Percentiles rank a stretch among this genome's conserved stretches.
Conservation (phyloP, 2,888 invertebrate genomes). For the Tetragonisca angustula region DNA sequence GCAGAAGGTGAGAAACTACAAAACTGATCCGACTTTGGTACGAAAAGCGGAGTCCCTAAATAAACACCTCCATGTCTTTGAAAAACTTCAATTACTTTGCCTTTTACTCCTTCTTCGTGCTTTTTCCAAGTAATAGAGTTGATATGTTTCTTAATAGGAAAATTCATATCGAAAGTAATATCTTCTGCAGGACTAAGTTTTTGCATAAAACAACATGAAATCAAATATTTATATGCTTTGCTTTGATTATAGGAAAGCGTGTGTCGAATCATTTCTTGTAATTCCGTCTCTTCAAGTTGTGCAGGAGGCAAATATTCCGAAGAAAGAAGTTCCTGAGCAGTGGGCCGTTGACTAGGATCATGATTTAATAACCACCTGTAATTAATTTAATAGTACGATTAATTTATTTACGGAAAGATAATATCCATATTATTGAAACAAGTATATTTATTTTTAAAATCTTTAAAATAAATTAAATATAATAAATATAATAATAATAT, state of each 20-base stretch:
- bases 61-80: slow-evolving; percentile 92
- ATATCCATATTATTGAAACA: too few species aligned
- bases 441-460: too few species aligned
- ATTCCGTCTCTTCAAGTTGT: slow-evolving; percentile 92
- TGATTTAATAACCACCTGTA: slow-evolving; percentile 92
- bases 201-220: slow-evolving; percentile 87
- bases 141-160: slow-evolving; percentile 77
- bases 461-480: too few species aligned
- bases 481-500: background rate
- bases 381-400: background rate
- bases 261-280: slow-evolving; percentile 92
- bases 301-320: slow-evolving; percentile 94
- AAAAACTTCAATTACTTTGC: slow-evolving; percentile 86
- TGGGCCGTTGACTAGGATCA: slow-evolving; percentile 92
- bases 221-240: slow-evolving; percentile 90
- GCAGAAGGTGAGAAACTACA: slow-evolving; percentile 87
- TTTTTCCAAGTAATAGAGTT: slow-evolving; percentile 71
- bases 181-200: slow-evolving; percentile 88
- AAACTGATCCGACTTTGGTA: slow-evolving; percentile 88
- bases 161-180: slow-evolving; percentile 91
- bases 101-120: slow-evolving; percentile 80
- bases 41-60: slow-evolving; percentile 91
- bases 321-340: slow-evolving; percentile 92
- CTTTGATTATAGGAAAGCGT: slow-evolving; percentile 92
- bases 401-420: too few species aligned